Conservation (phyloP, 2,113 vertebrate genomes). For the Coryphaenoides rupestris region DNA sequence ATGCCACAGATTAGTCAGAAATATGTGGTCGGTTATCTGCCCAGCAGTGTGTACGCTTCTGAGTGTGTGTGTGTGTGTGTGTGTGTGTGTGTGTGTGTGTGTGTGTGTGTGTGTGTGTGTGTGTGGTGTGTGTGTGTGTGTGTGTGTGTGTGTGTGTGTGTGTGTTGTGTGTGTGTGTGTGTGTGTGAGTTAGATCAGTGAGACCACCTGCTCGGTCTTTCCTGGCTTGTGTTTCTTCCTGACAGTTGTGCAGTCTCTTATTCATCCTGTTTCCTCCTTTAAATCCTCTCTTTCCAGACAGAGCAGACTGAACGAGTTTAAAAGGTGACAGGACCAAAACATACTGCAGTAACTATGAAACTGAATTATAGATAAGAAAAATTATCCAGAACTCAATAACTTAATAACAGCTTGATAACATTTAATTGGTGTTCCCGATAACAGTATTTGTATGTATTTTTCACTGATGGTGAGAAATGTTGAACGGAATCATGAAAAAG, state of each 20-base stretch:
- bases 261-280: not conserved
- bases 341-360: too few species aligned
- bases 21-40: not conserved
- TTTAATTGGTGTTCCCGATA: too few species aligned
- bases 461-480: too few species aligned
- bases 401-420: too few species aligned
- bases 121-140: not conserved
- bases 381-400: too few species aligned
- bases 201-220: not conserved
- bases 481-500: too few species aligned
- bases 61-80: conserved; percentile 1
- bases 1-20: too few species aligned
- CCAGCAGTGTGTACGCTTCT: not conserved
- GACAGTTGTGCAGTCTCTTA: not conserved
- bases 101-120: conserved; percentile 6
- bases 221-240: not conserved
- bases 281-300: not conserved
- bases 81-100: conserved; percentile 4
- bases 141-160: not conserved
- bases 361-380: too few species aligned
- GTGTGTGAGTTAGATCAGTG: not conserved
- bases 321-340: not conserved
- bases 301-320: not conserved
- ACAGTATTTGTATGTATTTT: too few species aligned
- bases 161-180: conserved; percentile 12